Percentiles rank a stretch among this genome's conserved stretches.
Conservation (phyloP, 2,888 invertebrate species). For the Hemistola chrysoprasaria region DNA sequence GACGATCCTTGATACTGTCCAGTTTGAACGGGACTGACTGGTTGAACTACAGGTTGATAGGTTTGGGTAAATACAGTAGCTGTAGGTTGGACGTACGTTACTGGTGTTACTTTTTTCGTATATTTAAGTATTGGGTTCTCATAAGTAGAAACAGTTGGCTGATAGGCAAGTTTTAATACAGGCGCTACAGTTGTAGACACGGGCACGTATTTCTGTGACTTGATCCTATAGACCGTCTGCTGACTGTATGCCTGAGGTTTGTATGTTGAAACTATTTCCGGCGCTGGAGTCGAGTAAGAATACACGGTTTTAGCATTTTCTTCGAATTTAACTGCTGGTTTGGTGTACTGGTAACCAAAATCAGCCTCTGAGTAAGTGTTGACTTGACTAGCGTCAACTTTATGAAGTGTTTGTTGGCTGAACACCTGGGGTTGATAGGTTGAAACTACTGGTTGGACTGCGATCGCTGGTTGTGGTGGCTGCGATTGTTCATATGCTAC, state of each 20-base stretch:
- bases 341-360: constrained; percentile 53
- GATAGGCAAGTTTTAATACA: constrained; percentile 45
- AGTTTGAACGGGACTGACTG: constrained; percentile 54
- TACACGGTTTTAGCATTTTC: constrained; percentile 50
- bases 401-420: constrained; percentile 59
- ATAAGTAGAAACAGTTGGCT: constrained; percentile 47
- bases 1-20: constrained; percentile 42
- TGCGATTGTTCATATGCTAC: constrained; percentile 41
- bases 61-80: constrained; percentile 55
- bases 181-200: constrained; percentile 53
- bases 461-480: constrained; percentile 41
- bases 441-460: constrained; percentile 41
- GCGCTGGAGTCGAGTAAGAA: constrained; percentile 49
- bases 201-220: constrained; percentile 46
- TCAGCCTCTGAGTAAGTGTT: constrained; percentile 46
- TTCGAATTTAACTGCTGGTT: constrained; percentile 49
- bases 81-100: constrained; percentile 54
- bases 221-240: constrained; percentile 60
- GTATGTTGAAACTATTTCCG: constrained; percentile 51
- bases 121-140: constrained; percentile 64
- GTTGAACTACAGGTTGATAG: constrained; percentile 54
- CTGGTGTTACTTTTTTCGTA: constrained; percentile 51
- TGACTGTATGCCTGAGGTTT: constrained; percentile 61
- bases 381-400: constrained; percentile 50
- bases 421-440: constrained; percentile 54